These are phyloP conservation scores for Pseudorectes ferrugineus DNA, from an alignment of 2,113 vertebrate species.

Conservation along the genomic window DNA sequence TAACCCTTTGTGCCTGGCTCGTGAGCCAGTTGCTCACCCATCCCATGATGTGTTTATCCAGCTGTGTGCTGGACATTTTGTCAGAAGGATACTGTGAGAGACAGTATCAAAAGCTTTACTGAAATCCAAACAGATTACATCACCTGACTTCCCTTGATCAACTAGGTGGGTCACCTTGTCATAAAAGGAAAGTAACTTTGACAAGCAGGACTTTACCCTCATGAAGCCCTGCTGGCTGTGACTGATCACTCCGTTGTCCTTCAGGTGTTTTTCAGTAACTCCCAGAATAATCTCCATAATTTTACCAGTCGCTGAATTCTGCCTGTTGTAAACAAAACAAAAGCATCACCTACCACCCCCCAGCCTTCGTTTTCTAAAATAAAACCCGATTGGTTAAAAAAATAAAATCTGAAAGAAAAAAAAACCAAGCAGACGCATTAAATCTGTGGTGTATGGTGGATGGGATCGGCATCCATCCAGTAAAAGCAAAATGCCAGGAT, in stretches of 20 bases:
- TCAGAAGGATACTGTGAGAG: not conserved
- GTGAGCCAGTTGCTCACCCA: not conserved
- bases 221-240: not conserved
- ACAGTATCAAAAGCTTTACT: not conserved
- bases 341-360: rapidly evolving
- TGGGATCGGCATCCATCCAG: not conserved
- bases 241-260: not conserved
- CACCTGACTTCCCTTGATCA: not conserved
- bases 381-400: not conserved
- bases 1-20: not conserved
- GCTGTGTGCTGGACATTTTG: not conserved
- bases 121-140: not conserved
- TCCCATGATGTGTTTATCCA: not conserved
- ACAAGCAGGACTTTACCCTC: not conserved
- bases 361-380: not conserved
- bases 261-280: not conserved
- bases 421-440: not conserved
- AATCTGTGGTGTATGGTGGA: rapidly evolving
- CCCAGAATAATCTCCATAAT: not conserved
- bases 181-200: not conserved
- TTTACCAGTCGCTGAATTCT: not conserved
- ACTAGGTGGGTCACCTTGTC: not conserved
- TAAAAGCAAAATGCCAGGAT: not conserved
- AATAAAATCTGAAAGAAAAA: no score
- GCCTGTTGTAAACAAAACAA: not conserved